Evolutionary conservation across 2,797 vertebrate genomes (phyloP).

Genomic region (Fundulus diaphanus): DNA sequence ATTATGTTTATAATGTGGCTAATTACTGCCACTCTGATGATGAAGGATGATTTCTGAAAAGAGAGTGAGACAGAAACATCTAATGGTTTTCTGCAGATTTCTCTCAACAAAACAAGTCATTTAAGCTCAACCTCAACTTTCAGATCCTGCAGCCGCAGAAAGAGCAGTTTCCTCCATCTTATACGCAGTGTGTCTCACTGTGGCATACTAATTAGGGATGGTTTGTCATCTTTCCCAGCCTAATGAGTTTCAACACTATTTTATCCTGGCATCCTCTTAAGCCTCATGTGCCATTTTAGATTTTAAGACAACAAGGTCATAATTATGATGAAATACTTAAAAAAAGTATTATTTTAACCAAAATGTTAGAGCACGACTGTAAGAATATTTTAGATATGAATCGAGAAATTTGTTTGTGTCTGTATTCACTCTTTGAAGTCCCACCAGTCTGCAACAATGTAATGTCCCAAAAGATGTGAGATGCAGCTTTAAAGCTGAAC

Average conservation of each 20-base stretch:
- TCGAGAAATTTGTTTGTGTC: constrained; percentile 19
- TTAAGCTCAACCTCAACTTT: background rate
- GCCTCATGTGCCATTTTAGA: background rate
- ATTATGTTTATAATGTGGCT: background rate
- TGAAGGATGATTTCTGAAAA: background rate
- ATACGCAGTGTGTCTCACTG: background rate
- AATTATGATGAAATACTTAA: background rate
- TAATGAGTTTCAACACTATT: background rate
- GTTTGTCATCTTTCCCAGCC: constrained; percentile 1
- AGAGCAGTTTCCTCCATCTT: background rate
- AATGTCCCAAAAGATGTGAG: constrained; percentile 8
- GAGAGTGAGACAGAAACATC: background rate
- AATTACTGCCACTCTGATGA: background rate
- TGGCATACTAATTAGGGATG: background rate
- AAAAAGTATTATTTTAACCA: background rate
- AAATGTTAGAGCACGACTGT: background rate
- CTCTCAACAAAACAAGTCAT: background rate
- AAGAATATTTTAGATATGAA: background rate
- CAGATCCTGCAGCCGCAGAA: background rate
- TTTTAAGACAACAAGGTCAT: background rate
- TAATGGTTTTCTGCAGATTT: background rate
- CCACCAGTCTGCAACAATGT: constrained; percentile 2
- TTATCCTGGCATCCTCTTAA: background rate
- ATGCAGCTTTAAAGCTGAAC: constrained; percentile 5
- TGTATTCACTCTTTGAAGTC: background rate